These are phyloP conservation scores for Scrobipalpa atriplicella DNA, from an alignment of 2,888 invertebrate genomes.

Conservation along the genomic window DNA sequence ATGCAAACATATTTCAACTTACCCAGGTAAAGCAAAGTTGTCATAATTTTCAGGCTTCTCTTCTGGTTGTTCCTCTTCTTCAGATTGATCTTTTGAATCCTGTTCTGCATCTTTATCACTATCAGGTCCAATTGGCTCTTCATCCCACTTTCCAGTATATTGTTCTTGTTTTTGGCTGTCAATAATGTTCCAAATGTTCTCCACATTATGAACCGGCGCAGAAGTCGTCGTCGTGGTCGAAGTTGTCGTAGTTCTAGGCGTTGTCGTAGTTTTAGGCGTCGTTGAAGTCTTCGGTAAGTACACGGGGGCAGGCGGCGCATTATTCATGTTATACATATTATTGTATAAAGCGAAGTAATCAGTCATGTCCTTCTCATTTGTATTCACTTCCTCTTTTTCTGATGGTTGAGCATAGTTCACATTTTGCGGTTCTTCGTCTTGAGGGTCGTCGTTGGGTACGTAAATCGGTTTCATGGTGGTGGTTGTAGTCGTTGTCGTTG, in stretches of 20 bases:
- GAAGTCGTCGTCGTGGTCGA: conserved; percentile 50
- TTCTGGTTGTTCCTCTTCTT: conserved; percentile 35
- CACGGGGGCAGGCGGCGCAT: conserved; percentile 46
- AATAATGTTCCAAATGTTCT: conserved; percentile 77
- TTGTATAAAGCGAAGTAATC: conserved; percentile 65
- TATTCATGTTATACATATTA: conserved; percentile 54
- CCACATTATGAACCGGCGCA: conserved; percentile 53
- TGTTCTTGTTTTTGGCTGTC: conserved; percentile 68
- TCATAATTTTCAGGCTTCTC: conserved; percentile 49
- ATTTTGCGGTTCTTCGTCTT: conserved; percentile 41
- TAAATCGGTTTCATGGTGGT: conserved; percentile 61
- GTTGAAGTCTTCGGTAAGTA: conserved; percentile 48
- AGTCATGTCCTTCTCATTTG: conserved; percentile 49
- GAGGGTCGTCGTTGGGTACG: conserved; percentile 58
- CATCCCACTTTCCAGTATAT: conserved; percentile 63
- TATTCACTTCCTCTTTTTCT: conserved; percentile 38
- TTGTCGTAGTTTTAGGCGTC: conserved; percentile 42
- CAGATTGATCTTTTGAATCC: conserved; percentile 32
- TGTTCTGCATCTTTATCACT: conserved; percentile 35
- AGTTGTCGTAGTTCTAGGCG: conserved; percentile 48
- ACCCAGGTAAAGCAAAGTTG: conserved; percentile 75
- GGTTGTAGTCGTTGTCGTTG: conserved; percentile 46
- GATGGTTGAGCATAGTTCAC: conserved; percentile 49
- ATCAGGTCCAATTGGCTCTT: conserved; percentile 50
- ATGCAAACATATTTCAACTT: conserved; percentile 36